Percentiles rank a stretch among this genome's conserved stretches.
These are phyloP conservation scores for Rhinichthys klamathensis DNA, from an alignment of 2,113 vertebrate genomes.

Conservation along the genomic window DNA sequence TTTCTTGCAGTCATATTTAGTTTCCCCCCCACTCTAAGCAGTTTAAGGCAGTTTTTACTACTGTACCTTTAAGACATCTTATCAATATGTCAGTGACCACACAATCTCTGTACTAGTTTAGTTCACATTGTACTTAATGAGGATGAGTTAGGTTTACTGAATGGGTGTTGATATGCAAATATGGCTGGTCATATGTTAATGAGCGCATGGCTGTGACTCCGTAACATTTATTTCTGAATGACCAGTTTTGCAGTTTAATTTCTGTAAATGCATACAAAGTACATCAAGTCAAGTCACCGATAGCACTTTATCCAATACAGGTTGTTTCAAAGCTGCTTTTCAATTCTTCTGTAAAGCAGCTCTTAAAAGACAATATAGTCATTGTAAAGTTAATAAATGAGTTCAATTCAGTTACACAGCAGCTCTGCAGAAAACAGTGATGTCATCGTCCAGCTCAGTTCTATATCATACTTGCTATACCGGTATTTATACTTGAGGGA, in stretches of 20 bases:
- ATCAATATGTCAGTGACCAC: not conserved
- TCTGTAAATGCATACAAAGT: not conserved
- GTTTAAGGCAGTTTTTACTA: not conserved
- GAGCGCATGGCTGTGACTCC: not conserved
- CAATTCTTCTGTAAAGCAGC: no score
- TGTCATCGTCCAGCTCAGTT: no score
- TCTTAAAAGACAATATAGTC: no score
- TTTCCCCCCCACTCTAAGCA: not conserved
- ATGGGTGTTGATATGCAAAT: not conserved
- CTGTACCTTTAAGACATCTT: not conserved
- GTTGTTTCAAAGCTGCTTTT: no score
- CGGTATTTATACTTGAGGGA: not conserved
- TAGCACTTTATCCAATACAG: no score
- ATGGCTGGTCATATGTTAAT: not conserved
- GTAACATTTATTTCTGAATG: not conserved
- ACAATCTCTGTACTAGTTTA: not conserved
- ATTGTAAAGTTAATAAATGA: no score
- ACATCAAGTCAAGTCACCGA: no score
- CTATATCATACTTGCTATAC: not conserved
- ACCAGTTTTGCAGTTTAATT: not conserved
- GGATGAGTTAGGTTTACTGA: not conserved
- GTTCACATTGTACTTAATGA: not conserved
- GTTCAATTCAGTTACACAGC: no score
- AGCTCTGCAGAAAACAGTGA: no score
- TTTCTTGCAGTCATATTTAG: not conserved